Evolutionary conservation across 2,797 vertebrate genomes (phyloP).

Genomic region (Coluber constrictor): DNA sequence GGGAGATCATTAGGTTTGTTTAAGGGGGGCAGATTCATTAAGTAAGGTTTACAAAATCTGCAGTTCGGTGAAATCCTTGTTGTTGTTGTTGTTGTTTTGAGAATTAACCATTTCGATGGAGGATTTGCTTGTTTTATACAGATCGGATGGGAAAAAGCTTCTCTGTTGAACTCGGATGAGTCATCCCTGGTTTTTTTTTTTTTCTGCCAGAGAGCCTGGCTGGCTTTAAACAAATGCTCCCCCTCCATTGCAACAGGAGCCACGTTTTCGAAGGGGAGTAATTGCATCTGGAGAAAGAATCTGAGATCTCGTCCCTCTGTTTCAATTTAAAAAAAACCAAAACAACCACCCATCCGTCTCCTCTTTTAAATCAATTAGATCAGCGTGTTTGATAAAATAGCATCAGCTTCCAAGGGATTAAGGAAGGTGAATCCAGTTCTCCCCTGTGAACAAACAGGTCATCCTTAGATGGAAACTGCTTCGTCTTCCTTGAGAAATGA

Average conservation of each 20-base stretch:
- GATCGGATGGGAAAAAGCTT: neutral
- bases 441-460: neutral
- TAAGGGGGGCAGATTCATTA: neutral
- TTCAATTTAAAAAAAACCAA: neutral
- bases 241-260: neutral
- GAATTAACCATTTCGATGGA: neutral
- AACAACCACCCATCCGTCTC: no score
- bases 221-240: constrained; percentile 13
- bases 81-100: neutral
- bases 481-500: neutral
- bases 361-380: neutral
- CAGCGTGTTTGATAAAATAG: neutral
- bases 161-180: neutral
- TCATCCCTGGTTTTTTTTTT: neutral
- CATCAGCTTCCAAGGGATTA: neutral
- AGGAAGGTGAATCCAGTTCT: neutral
- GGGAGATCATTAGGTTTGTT: neutral
- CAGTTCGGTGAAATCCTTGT: neutral
- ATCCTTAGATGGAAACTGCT: neutral
- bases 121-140: constrained; percentile 3
- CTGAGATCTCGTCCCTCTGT: neutral
- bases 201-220: neutral
- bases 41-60: neutral
- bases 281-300: neutral
- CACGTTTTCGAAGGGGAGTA: neutral